Conservation (phyloP, 2,113 vertebrate species). For the Nibea coibor region DNA sequence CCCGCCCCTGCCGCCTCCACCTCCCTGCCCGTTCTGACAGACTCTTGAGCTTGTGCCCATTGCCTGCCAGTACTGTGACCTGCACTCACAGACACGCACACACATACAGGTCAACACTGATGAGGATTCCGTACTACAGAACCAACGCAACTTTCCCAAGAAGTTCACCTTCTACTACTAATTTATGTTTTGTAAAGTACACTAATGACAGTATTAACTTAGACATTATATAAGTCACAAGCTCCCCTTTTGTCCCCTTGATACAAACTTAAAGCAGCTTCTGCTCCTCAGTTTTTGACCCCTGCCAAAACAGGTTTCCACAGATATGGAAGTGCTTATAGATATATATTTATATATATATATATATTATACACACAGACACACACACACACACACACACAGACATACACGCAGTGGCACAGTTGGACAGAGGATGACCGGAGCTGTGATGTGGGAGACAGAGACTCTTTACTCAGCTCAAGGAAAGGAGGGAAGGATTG, state of each 20-base stretch:
- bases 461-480: slow-evolving; percentile 81
- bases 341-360: slow-evolving; percentile 67
- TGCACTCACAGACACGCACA: slow-evolving; percentile 36
- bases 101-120: slow-evolving; percentile 59
- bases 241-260: slow-evolving; percentile 34
- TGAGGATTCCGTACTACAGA: slow-evolving; percentile 63
- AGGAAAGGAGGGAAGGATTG: slow-evolving; percentile 64
- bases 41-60: slow-evolving; percentile 73
- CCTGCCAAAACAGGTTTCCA: slow-evolving; percentile 67
- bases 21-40: slow-evolving; percentile 60
- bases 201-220: slow-evolving; percentile 79
- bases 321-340: slow-evolving; percentile 63
- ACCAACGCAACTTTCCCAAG: slow-evolving; percentile 61
- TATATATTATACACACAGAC: slow-evolving; percentile 10
- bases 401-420: slow-evolving; percentile 58
- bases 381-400: slow-evolving; percentile 32
- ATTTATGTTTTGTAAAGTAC: slow-evolving; percentile 82
- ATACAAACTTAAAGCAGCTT: slow-evolving; percentile 67
- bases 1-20: slow-evolving; percentile 39
- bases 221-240: slow-evolving; percentile 61
- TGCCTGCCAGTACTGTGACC: slow-evolving; percentile 63
- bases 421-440: slow-evolving; percentile 78
- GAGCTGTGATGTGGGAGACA: slow-evolving; percentile 75
- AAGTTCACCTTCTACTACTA: slow-evolving; percentile 71
- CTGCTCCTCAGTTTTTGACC: slow-evolving; percentile 61